Conservation (phyloP, 2,113 vertebrate species). For the Synchiropus splendidus region DNA sequence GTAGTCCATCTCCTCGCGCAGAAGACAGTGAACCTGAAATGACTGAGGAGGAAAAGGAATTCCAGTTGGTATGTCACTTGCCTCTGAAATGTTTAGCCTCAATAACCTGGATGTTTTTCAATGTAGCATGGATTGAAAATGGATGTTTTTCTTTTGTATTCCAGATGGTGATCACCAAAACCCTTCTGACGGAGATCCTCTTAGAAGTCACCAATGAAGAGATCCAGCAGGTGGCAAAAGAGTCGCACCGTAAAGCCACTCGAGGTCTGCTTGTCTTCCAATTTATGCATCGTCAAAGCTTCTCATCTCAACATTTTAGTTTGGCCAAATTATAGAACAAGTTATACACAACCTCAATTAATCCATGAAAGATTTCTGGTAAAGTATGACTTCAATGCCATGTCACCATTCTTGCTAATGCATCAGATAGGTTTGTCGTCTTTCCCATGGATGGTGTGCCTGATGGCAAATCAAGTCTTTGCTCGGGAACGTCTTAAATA, state of each 20-base stretch:
- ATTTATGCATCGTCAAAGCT: constrained; percentile 37
- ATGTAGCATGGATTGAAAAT: neutral
- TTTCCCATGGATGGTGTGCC: too few species aligned
- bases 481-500: too few species aligned
- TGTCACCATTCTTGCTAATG: constrained; percentile 62
- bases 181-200: constrained; percentile 91
- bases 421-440: constrained; percentile 26
- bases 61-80: constrained; percentile 78
- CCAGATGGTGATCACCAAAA: constrained; percentile 94
- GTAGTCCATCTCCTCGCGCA: constrained; percentile 82
- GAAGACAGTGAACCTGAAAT: constrained; percentile 95
- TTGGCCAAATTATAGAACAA: constrained; percentile 10
- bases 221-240: constrained; percentile 86
- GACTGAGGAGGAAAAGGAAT: constrained; percentile 96
- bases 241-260: constrained; percentile 91
- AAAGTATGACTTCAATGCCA: too few species aligned
- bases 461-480: too few species aligned
- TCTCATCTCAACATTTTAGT: constrained; percentile 28
- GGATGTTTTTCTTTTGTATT: neutral
- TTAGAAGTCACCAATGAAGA: constrained; percentile 97
- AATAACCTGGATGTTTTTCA: too few species aligned
- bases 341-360: too few species aligned
- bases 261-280: constrained; percentile 77
- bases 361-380: too few species aligned
- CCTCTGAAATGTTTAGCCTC: neutral